Percentiles rank a stretch among this genome's conserved stretches.
Conservation (phyloP, 2,113 vertebrate genomes). For the Lasiurus borealis region DNA sequence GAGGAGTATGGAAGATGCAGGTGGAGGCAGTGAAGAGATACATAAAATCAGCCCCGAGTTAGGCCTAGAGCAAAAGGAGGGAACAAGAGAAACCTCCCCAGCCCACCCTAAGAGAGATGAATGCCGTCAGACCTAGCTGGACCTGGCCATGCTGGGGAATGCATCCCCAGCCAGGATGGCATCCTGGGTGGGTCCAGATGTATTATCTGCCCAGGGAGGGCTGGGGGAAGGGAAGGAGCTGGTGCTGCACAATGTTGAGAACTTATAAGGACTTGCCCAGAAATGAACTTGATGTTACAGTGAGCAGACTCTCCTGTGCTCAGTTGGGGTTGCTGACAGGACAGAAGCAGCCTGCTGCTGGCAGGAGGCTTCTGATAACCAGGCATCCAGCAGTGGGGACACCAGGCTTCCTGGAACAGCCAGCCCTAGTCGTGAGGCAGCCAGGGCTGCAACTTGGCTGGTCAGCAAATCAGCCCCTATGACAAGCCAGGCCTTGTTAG, state of each 20-base stretch:
- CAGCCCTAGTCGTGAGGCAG: background rate
- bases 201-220: too few species aligned
- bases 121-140: background rate
- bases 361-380: conserved; percentile 59
- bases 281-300: background rate
- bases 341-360: background rate
- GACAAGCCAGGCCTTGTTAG: background rate
- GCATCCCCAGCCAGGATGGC: background rate
- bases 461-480: conserved; percentile 23
- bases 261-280: background rate
- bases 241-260: background rate
- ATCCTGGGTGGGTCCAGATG: background rate
- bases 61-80: background rate
- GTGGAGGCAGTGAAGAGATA: background rate
- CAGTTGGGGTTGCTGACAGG: background rate
- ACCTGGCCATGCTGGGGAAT: background rate
- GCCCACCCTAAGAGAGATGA: background rate
- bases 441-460: background rate
- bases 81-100: background rate
- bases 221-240: background rate
- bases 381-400: conserved; percentile 45
- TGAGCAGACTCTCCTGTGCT: background rate
- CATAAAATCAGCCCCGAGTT: background rate
- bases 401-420: conserved; percentile 51
- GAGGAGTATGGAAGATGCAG: background rate